A percentile compares a stretch with the other conserved stretches of the same genome.
Evolutionary conservation across 2,888 invertebrate genomes (phyloP).

Genomic region (Watsonalla binaria): DNA sequence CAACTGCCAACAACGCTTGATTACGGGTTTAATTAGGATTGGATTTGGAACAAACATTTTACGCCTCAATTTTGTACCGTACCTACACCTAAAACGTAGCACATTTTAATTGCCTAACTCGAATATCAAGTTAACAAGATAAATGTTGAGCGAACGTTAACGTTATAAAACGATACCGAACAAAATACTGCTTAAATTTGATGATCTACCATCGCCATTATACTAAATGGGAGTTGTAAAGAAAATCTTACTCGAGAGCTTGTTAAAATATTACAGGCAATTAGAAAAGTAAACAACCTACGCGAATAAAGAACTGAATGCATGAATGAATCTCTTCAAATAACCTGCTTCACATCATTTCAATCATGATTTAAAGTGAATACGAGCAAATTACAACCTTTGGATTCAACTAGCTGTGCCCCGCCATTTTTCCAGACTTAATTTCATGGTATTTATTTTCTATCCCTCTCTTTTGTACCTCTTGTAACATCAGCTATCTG

Average conservation of each 20-base stretch:
- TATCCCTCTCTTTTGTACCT: no score
- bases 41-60: no score
- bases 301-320: slow-evolving; percentile 4
- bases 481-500: no score
- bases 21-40: no score
- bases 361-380: no score
- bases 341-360: background rate
- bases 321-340: slow-evolving; percentile 4
- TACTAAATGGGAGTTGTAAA: slow-evolving; percentile 14
- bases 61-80: no score
- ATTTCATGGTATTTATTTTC: no score
- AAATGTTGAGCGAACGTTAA: background rate
- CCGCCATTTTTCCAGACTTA: no score
- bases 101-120: background rate
- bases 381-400: no score
- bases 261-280: slow-evolving; percentile 18
- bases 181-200: background rate
- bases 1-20: no score
- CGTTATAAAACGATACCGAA: slow-evolving; percentile 1
- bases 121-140: background rate
- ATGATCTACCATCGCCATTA: slow-evolving; percentile 3
- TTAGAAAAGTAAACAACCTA: slow-evolving; percentile 13
- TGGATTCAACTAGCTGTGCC: no score
- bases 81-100: background rate
- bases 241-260: slow-evolving; percentile 12